These are phyloP conservation scores for Holotrichia oblita DNA, from an alignment of 1,140 invertebrate genomes.

Conservation along the genomic window DNA sequence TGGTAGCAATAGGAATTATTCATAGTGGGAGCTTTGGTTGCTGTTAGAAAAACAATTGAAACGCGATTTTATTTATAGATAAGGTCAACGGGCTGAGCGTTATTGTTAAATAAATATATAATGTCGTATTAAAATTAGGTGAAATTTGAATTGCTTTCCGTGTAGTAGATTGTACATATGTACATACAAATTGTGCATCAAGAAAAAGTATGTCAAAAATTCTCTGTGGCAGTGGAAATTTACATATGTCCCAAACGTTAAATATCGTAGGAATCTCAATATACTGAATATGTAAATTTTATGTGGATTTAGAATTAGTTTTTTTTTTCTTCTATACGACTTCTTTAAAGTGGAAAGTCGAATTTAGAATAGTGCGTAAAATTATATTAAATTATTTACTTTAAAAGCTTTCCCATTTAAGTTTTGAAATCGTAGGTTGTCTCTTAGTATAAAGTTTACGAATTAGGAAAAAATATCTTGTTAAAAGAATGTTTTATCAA, in stretches of 20 bases:
- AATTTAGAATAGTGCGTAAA: background rate
- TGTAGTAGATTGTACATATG: background rate
- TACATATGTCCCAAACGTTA: conserved; percentile 9
- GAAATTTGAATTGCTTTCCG: conserved; percentile 23
- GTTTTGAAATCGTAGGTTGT: background rate
- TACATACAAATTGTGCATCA: background rate
- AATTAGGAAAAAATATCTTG: no score
- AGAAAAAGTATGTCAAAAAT: conserved; percentile 19
- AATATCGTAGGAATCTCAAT: background rate
- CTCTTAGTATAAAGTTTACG: no score
- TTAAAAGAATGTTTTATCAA: no score
- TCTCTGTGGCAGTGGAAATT: background rate
- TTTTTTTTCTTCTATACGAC: background rate
- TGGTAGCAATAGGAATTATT: background rate
- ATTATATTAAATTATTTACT: background rate
- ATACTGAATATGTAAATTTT: conserved; percentile 5
- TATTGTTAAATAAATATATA: background rate
- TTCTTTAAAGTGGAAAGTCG: background rate
- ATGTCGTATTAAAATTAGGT: conserved; percentile 29
- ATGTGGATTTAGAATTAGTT: background rate
- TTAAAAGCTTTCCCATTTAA: background rate
- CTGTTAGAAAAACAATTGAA: background rate
- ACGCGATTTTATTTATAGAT: conserved; percentile 30
- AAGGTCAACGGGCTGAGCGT: conserved; percentile 8
- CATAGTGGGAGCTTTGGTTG: background rate